Evolutionary conservation across 2,797 vertebrate species (phyloP).

Genomic region (Cirrhinus molitorella): DNA sequence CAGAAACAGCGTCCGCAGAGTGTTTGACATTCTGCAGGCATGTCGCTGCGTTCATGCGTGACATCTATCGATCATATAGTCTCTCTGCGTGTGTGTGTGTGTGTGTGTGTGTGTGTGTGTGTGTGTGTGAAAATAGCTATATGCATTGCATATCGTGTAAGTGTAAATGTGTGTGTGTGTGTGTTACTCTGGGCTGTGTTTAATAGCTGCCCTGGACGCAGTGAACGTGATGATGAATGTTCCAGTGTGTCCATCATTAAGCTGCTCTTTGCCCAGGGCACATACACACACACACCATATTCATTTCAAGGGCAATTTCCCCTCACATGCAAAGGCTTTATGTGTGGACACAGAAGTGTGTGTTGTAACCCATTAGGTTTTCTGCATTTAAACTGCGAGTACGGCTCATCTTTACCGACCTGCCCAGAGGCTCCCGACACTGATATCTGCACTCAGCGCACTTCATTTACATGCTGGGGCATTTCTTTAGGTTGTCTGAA

Average conservation of each 20-base stretch:
- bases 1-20: neutral
- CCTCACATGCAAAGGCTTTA: conserved; percentile 42
- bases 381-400: conserved; percentile 35
- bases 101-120: neutral
- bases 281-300: conserved; percentile 29
- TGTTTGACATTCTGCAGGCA: conserved; percentile 21
- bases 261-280: conserved; percentile 59
- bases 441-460: conserved; percentile 17
- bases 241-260: conserved; percentile 64
- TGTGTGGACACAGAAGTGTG: conserved; percentile 42
- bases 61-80: conserved; percentile 31
- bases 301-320: conserved; percentile 60
- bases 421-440: conserved; percentile 10
- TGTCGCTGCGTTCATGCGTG: conserved; percentile 17
- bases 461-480: conserved; percentile 12
- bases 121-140: neutral
- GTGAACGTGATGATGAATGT: conserved; percentile 64
- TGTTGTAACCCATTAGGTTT: conserved; percentile 28
- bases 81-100: neutral
- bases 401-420: conserved; percentile 29
- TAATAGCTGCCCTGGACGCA: conserved; percentile 61
- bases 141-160: neutral
- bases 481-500: neutral
- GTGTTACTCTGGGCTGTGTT: conserved; percentile 56
- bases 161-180: conserved; percentile 26